Percentiles rank a stretch among this genome's conserved stretches.
Evolutionary conservation across 2,113 vertebrate species (phyloP).

Genomic region (Calidris pygmaea): DNA sequence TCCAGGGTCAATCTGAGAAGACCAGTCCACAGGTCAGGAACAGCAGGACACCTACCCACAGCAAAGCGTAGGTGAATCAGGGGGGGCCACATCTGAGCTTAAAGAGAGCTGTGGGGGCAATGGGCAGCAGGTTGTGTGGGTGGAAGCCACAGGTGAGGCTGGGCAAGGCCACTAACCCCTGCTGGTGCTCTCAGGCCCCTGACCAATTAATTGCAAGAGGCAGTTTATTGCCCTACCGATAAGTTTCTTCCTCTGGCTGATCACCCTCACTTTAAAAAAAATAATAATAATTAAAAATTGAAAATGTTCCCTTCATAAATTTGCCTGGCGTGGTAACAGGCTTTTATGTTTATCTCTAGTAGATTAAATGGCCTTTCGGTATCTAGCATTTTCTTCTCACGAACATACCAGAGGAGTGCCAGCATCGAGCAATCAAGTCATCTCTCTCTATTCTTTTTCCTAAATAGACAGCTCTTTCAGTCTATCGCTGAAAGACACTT

Average conservation of each 20-base stretch:
- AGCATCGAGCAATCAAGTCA: not conserved
- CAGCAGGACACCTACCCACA: not conserved
- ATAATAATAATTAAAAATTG: no score
- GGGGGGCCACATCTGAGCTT: not conserved
- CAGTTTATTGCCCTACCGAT: not conserved
- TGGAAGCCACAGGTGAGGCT: not conserved
- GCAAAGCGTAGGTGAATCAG: rapidly evolving
- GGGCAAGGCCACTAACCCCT: not conserved
- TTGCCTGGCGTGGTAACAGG: not conserved
- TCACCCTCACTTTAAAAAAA: not conserved
- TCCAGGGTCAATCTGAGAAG: not conserved
- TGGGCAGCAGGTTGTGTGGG: not conserved
- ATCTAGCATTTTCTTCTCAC: not conserved
- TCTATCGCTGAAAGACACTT: not conserved
- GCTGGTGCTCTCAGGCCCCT: not conserved
- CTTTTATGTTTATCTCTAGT: not conserved
- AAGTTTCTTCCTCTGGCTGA: not conserved
- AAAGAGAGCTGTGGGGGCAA: not conserved
- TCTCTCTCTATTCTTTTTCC: not conserved
- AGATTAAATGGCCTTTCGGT: constrained; percentile 18
- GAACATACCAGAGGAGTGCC: not conserved
- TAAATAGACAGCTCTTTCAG: not conserved
- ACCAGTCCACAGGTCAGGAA: not conserved
- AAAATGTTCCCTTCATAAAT: not conserved
- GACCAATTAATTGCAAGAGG: not conserved